Conservation (phyloP, 2,797 vertebrate species). For the Pachyuromys duprasi region DNA sequence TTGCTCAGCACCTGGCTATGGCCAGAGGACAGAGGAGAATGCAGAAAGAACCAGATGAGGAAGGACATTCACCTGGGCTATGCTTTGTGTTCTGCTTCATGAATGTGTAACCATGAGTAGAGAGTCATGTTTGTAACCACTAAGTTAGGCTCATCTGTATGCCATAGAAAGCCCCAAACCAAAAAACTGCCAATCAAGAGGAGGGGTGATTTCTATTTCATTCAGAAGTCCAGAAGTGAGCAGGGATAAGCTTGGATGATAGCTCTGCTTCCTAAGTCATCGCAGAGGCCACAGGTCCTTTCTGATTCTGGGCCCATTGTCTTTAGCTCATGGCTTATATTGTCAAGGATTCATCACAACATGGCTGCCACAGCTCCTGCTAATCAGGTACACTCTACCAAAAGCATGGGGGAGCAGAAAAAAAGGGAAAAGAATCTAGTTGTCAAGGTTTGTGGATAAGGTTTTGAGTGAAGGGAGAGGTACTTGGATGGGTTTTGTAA, state of each 20-base stretch:
- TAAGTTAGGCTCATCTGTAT: not conserved
- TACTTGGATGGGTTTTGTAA: not conserved
- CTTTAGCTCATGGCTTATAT: not conserved
- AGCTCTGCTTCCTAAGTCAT: not conserved
- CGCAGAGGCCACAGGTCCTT: not conserved
- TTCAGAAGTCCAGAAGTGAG: not conserved
- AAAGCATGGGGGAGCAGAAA: not conserved
- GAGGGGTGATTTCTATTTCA: not conserved
- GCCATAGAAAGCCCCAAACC: not conserved
- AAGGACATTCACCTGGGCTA: not conserved
- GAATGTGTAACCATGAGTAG: fast-evolving
- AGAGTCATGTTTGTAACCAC: not conserved
- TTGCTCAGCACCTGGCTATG: not conserved
- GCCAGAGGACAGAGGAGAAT: not conserved
- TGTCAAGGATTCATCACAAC: not conserved
- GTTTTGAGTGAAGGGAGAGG: not conserved
- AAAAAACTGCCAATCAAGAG: not conserved
- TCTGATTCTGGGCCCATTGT: not conserved
- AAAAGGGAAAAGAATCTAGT: not conserved
- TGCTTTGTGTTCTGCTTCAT: not conserved
- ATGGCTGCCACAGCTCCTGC: not conserved
- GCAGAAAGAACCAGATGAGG: not conserved
- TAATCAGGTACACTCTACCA: not conserved
- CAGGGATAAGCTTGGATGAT: not conserved
- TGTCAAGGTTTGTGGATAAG: not conserved